Evolutionary conservation across 1,140 invertebrate genomes (phyloP), one percentile per base, ranked within the genome.

Genomic region (Drosophila aff.): DNA sequence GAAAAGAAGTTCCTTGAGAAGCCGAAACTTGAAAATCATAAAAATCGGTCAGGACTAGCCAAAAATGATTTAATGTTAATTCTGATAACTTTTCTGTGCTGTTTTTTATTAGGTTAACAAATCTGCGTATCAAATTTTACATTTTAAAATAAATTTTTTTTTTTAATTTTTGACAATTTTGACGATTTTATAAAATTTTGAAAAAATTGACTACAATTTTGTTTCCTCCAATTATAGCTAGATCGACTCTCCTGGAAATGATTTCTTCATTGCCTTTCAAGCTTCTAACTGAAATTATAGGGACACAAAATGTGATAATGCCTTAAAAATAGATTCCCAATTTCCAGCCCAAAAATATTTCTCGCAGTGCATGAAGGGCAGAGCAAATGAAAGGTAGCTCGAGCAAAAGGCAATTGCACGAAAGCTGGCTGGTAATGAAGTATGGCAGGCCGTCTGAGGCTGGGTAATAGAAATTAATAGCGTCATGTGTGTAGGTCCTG

Each of bases 381-480:
- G 31, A 46, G 44, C 50, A 53, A 71, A 67, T 62, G 59, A 67
- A 83, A 80, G 71, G 76, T 83, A 64, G 79, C 62, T 49, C 46
- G 46, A 26, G 62, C 63, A 78, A 81, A 66, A 28, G 66, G 68
- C 76, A 83, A 82, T 79, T 85, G 82, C 68, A 85, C 72, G 76
- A 76, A 86, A 67, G 76, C 76, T 57, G 53, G 53, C 53, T 66
- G 76, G 79, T 85, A 85, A 81, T 85, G 82, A 84, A 84, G 77
- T 85, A 85, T 78, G 78, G 82, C 77, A 58, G 81, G 68, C 68
- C 66, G 62, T 80, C 63, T 43, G 81, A 72, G 73, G 74, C 72
- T 82, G 77, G 53, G 66, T 85, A 84, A 84, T 85, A 85, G 82
- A 85, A 81, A 84, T 84, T 83, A 83, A 83, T 84, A 83, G 81